phyloP scores from a whole-genome alignment of 1,140 invertebrate genomes.

The Drosophila repletoides region DNA sequence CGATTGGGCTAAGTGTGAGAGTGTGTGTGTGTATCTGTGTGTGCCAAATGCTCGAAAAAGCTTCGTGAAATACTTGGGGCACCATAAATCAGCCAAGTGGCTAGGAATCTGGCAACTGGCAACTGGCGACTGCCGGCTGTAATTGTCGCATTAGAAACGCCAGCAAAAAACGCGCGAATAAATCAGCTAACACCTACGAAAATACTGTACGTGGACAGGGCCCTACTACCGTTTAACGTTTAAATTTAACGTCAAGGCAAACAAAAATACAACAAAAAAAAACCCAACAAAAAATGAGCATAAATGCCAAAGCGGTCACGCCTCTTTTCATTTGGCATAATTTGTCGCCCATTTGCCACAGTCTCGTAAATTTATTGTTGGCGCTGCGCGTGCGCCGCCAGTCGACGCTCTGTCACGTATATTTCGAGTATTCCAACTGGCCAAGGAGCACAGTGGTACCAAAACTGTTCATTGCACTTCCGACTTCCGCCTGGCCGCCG shows the following conservation, averaged over 20 bases:
- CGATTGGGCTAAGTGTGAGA: slow-evolving; percentile 12
- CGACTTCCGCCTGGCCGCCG: slow-evolving; percentile 47
- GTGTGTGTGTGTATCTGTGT: slow-evolving; percentile 50
- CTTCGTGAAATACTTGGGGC: slow-evolving; percentile 61
- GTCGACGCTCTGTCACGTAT: slow-evolving; percentile 14
- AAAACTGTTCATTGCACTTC: slow-evolving; percentile 44
- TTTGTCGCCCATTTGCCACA: slow-evolving; percentile 73
- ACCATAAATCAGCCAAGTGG: slow-evolving; percentile 74
- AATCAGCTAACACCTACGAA: slow-evolving; percentile 63
- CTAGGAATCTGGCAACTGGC: slow-evolving; percentile 60
- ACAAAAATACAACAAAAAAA: too few relatives aligned
- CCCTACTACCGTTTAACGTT: slow-evolving; percentile 33
- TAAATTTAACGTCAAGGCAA: slow-evolving; percentile 56
- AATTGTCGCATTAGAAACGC: slow-evolving; percentile 79
- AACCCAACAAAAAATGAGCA: too few relatives aligned
- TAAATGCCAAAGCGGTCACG: slow-evolving; percentile 71
- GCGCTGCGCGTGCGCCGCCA: slow-evolving; percentile 55
- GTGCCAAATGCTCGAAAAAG: slow-evolving; percentile 72
- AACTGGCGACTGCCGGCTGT: slow-evolving; percentile 39
- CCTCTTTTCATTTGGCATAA: slow-evolving; percentile 74
- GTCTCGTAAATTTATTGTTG: slow-evolving; percentile 57
- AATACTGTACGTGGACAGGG: slow-evolving; percentile 9
- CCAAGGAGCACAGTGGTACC: not conserved
- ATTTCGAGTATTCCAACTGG: not conserved
- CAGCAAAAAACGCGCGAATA: slow-evolving; percentile 70